phyloP scores from a whole-genome alignment of 1,140 invertebrate species.

The Theocolax elegans region DNA sequence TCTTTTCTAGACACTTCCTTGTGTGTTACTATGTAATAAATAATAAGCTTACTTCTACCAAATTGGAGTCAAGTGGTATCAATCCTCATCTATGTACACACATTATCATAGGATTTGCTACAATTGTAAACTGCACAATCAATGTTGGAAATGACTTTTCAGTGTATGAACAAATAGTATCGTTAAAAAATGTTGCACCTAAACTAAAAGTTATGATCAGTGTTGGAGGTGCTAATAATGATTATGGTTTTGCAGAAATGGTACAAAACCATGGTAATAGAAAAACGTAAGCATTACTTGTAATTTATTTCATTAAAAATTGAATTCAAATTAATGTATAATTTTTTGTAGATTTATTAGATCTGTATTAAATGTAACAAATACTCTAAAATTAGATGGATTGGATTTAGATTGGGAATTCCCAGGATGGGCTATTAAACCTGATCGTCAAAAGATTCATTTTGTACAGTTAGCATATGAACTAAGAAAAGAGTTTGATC shows the following conservation, averaged over 20 bases:
- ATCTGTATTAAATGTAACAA: slow-evolving; percentile 73
- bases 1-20: slow-evolving; percentile 48
- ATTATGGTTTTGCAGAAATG: slow-evolving; percentile 76
- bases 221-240: slow-evolving; percentile 75
- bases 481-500: slow-evolving; percentile 73
- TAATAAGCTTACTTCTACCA: slow-evolving; percentile 49
- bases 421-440: slow-evolving; percentile 67
- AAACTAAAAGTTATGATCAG: slow-evolving; percentile 82
- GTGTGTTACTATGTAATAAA: slow-evolving; percentile 77
- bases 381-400: slow-evolving; percentile 78
- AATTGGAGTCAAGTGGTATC: slow-evolving; percentile 70
- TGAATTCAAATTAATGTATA: slow-evolving; percentile 1
- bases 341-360: slow-evolving; percentile 73
- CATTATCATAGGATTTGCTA: slow-evolving; percentile 81
- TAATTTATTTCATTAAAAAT: slow-evolving; percentile 17
- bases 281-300: slow-evolving; percentile 65
- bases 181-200: slow-evolving; percentile 74
- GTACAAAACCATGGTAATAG: slow-evolving; percentile 75
- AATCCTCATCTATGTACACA: slow-evolving; percentile 82
- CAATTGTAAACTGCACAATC: slow-evolving; percentile 74
- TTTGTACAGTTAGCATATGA: slow-evolving; percentile 79
- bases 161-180: slow-evolving; percentile 68
- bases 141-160: slow-evolving; percentile 58
- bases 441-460: slow-evolving; percentile 73
- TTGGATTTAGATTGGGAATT: slow-evolving; percentile 92